Evolutionary conservation across 2,113 vertebrate species (phyloP).

Genomic region (mouse (Mus musculus)): DNA sequence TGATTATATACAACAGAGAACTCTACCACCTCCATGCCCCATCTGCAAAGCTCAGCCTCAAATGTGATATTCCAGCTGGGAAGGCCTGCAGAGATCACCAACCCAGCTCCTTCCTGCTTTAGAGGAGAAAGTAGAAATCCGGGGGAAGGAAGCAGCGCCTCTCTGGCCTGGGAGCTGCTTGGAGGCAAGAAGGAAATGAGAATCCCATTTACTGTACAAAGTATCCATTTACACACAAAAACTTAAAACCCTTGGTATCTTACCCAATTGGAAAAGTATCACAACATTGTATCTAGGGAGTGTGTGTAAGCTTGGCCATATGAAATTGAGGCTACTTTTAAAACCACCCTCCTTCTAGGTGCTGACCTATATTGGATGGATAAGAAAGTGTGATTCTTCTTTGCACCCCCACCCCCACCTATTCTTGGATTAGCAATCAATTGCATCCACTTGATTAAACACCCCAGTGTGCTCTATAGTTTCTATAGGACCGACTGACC

Average conservation of each 20-base stretch:
- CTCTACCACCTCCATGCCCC: background rate
- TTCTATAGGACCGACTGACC: background rate
- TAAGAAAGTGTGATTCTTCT: background rate
- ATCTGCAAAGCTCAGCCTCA: background rate
- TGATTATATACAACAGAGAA: conserved; percentile 17
- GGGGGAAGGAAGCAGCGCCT: background rate
- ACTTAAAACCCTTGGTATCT: conserved; percentile 12
- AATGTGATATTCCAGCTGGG: conserved; percentile 27
- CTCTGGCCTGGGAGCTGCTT: background rate
- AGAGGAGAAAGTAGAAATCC: conserved; percentile 20
- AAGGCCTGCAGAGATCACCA: background rate
- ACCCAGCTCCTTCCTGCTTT: background rate
- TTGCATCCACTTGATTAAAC: background rate
- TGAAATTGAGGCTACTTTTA: background rate
- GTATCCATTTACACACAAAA: background rate
- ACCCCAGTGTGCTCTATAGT: background rate
- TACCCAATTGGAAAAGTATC: background rate
- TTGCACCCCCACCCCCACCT: background rate
- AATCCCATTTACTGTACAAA: background rate
- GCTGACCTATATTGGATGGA: background rate
- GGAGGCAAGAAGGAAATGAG: conserved; percentile 36
- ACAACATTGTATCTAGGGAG: background rate
- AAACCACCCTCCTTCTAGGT: background rate
- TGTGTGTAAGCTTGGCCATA: background rate
- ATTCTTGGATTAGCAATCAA: background rate